These are phyloP conservation scores for Solenodon paradoxus DNA, from an alignment of 2,113 vertebrate genomes.

Conservation along the genomic window DNA sequence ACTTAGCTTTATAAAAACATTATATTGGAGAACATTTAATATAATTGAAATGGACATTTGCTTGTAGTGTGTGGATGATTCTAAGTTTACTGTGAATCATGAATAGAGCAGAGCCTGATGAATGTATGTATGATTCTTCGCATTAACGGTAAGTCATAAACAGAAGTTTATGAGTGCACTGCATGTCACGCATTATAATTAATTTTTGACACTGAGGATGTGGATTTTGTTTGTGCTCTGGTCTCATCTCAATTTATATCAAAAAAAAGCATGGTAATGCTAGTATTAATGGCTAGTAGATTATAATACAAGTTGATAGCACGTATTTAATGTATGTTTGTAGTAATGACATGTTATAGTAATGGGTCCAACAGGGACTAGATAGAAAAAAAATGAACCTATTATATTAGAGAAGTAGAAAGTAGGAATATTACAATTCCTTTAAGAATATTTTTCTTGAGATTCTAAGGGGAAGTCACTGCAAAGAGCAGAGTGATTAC, in stretches of 20 bases:
- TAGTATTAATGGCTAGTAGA: neutral
- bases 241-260: neutral
- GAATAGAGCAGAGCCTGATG: constrained; percentile 52
- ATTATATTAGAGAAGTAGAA: neutral
- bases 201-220: constrained; percentile 12
- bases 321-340: neutral
- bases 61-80: constrained; percentile 43
- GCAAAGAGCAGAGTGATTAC: neutral
- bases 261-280: neutral
- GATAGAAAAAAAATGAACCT: neutral
- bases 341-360: neutral
- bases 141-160: constrained; percentile 54
- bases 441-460: neutral
- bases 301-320: neutral
- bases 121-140: constrained; percentile 52
- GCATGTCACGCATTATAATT: neutral
- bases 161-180: neutral
- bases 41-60: constrained; percentile 69
- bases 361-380: neutral
- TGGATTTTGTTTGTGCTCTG: neutral
- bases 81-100: constrained; percentile 61
- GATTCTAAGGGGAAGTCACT: neutral
- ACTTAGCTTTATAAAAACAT: neutral
- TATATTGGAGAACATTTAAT: neutral
- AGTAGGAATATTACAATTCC: neutral